These are phyloP conservation scores for Panagrolaimus sp. DNA, from an alignment of 1,140 invertebrate species.

Conservation along the genomic window DNA sequence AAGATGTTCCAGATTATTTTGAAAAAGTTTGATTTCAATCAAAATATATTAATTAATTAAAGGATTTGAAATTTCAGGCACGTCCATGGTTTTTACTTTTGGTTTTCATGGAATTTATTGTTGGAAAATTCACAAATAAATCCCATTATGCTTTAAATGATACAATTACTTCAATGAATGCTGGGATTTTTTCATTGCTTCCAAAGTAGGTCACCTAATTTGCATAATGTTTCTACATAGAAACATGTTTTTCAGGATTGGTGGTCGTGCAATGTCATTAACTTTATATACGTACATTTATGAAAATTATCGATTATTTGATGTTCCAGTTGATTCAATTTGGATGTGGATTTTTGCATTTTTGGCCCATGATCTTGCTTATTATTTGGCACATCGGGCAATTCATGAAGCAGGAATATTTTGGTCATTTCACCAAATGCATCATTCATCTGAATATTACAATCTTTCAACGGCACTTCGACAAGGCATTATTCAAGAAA, in stretches of 20 bases:
- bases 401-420: conserved; percentile 72
- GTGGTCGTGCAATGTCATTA: conserved; percentile 17
- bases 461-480: conserved; percentile 70
- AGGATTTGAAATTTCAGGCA: too few species aligned
- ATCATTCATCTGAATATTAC: conserved; percentile 88
- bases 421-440: conserved; percentile 86
- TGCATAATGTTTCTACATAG: too few species aligned
- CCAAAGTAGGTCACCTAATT: too few species aligned
- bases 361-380: conserved; percentile 58
- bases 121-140: conserved; percentile 6
- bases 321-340: conserved; percentile 20
- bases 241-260: conserved; percentile 17
- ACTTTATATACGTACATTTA: conserved; percentile 26
- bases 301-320: conserved; percentile 25
- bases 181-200: conserved; percentile 14
- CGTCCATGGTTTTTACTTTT: conserved; percentile 25
- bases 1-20: conserved; percentile 71
- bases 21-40: conserved; percentile 46
- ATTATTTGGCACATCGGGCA: conserved; percentile 61
- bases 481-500: conserved; percentile 30
- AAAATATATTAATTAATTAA: too few species aligned
- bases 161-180: conserved; percentile 27
- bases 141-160: conserved; percentile 22
- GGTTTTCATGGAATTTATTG: conserved; percentile 22
- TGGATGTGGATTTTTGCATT: conserved; percentile 29